Percentiles rank a stretch among this genome's conserved stretches.
These are phyloP conservation scores for Thysanoteuthis rhombus DNA, from an alignment of 2,888 invertebrate species.

Conservation along the genomic window DNA sequence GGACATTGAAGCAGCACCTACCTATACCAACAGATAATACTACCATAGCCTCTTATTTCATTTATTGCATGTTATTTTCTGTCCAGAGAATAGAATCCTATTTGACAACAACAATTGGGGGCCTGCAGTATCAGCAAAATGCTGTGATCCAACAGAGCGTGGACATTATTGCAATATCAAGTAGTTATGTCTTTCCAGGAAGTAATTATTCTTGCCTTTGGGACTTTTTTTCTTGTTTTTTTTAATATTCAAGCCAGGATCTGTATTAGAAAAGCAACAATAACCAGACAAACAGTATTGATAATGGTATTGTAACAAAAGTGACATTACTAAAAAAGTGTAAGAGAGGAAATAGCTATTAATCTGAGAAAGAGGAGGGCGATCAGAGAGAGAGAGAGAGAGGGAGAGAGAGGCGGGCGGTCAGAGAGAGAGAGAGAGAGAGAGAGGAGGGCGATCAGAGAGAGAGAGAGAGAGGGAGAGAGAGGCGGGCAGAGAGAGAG, in stretches of 20 bases:
- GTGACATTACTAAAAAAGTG: not conserved
- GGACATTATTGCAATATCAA: not conserved
- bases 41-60: too few species aligned
- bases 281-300: not conserved
- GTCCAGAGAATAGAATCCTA: too few species aligned
- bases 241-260: too few species aligned
- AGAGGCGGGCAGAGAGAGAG: too few species aligned
- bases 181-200: rapidly evolving
- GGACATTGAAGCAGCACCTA: too few species aligned
- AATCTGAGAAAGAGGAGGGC: not conserved
- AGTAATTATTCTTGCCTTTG: not conserved
- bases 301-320: not conserved
- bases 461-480: too few species aligned
- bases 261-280: too few species aligned
- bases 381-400: not conserved
- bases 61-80: not conserved
- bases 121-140: not conserved
- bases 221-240: not conserved
- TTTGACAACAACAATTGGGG: not conserved
- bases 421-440: too few species aligned
- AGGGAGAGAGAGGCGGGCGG: too few species aligned
- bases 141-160: not conserved
- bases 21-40: too few species aligned
- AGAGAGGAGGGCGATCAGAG: too few species aligned
- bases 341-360: too few species aligned